These are phyloP conservation scores for Prunella himalayana DNA, from an alignment of 2,113 vertebrate genomes.

Conservation along the genomic window DNA sequence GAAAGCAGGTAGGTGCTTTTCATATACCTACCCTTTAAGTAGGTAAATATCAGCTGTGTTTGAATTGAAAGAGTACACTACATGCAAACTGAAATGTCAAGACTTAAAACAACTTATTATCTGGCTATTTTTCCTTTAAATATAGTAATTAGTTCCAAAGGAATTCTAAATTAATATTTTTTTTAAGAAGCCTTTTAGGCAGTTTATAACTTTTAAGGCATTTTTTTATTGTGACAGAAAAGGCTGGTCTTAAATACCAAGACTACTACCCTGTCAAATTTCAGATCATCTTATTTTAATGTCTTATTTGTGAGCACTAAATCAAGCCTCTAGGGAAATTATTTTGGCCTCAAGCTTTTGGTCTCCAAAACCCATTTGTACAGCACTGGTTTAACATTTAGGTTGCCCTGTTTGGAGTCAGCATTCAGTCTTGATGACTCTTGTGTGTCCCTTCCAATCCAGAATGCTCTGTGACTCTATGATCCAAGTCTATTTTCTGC, in stretches of 20 bases:
- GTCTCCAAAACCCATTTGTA: rapidly evolving
- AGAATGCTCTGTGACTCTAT: neutral
- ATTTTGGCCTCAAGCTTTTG: rapidly evolving
- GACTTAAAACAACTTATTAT: neutral
- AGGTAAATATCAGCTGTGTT: neutral
- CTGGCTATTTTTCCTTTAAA: neutral
- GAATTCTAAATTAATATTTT: neutral
- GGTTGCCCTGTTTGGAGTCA: neutral
- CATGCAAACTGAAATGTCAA: neutral
- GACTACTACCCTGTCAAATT: neutral
- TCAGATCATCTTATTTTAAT: neutral
- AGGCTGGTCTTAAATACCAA: neutral
- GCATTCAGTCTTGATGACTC: neutral
- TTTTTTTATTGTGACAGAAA: neutral
- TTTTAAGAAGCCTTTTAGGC: neutral
- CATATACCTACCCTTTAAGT: neutral
- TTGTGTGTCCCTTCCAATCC: rapidly evolving
- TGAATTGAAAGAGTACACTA: neutral
- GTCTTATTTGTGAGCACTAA: neutral
- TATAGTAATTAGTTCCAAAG: neutral
- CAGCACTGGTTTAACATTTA: neutral
- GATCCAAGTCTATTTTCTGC: neutral
- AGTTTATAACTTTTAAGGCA: neutral
- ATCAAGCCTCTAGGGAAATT: neutral
- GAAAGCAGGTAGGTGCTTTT: neutral